phyloP scores from a whole-genome alignment of 2,113 vertebrate genomes.

The Lamprologus ornatipinnis region DNA sequence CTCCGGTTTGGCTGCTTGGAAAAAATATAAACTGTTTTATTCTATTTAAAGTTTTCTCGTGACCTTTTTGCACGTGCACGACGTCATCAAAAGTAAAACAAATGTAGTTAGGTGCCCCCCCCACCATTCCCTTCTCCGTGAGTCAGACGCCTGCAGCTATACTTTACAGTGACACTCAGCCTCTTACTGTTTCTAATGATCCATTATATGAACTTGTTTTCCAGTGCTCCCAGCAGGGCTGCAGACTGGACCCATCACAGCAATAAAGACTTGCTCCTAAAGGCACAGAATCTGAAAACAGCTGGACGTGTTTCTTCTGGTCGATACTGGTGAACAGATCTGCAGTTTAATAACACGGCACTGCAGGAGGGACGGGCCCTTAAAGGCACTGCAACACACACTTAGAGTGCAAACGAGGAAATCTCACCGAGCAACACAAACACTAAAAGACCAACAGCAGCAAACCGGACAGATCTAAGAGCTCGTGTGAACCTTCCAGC shows the following conservation, averaged over 20 bases:
- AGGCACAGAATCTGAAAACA: background rate
- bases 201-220: background rate
- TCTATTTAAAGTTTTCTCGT: background rate
- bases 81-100: background rate
- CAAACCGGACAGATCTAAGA: background rate
- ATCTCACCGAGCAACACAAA: background rate
- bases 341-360: background rate
- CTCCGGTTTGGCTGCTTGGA: background rate
- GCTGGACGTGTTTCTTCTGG: background rate
- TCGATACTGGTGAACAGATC: background rate
- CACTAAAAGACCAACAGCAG: accelerated
- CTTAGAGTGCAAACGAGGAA: background rate
- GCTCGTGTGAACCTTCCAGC: background rate
- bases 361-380: background rate
- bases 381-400: background rate
- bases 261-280: background rate
- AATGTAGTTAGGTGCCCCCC: background rate
- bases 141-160: background rate
- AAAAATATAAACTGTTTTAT: background rate
- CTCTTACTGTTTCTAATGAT: background rate
- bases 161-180: background rate
- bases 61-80: background rate
- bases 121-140: background rate
- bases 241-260: background rate
- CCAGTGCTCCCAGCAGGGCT: background rate